phyloP scores from a whole-genome alignment of 2,888 invertebrate genomes.

The Listrodromus nycthemerus region DNA sequence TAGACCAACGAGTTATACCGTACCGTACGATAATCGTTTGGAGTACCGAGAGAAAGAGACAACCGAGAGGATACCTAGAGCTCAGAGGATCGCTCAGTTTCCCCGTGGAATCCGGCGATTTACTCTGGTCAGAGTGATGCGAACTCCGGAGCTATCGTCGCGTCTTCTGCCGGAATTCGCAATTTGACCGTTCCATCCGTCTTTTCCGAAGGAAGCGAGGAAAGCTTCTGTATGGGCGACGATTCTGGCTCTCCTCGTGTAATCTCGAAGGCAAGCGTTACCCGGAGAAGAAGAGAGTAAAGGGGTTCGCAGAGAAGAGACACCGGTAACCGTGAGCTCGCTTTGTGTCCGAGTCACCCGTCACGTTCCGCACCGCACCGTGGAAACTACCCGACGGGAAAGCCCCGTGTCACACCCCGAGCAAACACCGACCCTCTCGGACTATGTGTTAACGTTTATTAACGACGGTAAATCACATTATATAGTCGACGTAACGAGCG shows the following conservation, averaged over 20 bases:
- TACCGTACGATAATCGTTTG: slow-evolving; percentile 5
- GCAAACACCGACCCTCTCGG: slow-evolving; percentile 24
- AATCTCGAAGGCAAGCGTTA: slow-evolving; percentile 64
- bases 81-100: slow-evolving; percentile 27
- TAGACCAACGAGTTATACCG: background rate
- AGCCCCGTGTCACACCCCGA: slow-evolving; percentile 26
- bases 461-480: slow-evolving; percentile 62
- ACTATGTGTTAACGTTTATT: slow-evolving; percentile 62
- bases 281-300: slow-evolving; percentile 12
- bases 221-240: slow-evolving; percentile 68
- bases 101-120: slow-evolving; percentile 67
- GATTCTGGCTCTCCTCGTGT: slow-evolving; percentile 73
- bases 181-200: slow-evolving; percentile 80
- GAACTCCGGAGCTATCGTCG: slow-evolving; percentile 69
- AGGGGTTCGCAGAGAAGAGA: slow-evolving; percentile 19
- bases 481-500: slow-evolving; percentile 48
- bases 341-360: slow-evolving; percentile 52
- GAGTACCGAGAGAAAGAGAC: background rate
- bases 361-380: slow-evolving; percentile 23
- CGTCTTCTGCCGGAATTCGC: slow-evolving; percentile 76
- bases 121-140: slow-evolving; percentile 65
- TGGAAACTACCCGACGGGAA: slow-evolving; percentile 42
- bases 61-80: background rate
- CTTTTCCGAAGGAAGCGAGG: slow-evolving; percentile 61
- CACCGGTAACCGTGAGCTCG: slow-evolving; percentile 37